Evolutionary conservation across 2,113 vertebrate species (phyloP).

Genomic region (Podilymbus podiceps): DNA sequence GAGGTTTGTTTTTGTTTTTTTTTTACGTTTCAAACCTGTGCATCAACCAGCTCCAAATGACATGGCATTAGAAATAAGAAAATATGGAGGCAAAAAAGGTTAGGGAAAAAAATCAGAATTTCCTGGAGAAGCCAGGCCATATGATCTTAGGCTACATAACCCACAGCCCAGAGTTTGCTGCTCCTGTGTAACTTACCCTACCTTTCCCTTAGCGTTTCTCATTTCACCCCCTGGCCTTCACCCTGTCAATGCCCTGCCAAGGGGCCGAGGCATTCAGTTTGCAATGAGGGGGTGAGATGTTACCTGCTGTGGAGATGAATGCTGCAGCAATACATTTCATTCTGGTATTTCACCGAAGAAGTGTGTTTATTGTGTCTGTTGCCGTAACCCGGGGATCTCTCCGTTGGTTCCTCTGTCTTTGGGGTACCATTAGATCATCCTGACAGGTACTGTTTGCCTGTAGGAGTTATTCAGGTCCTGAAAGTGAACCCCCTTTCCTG

Average conservation of each 20-base stretch:
- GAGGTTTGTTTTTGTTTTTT: background rate
- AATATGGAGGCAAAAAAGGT: background rate
- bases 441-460: background rate
- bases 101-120: background rate
- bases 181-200: background rate
- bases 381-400: background rate
- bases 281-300: rapidly evolving
- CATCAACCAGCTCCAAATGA: background rate
- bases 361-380: background rate
- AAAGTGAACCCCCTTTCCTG: background rate
- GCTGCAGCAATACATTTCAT: background rate
- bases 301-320: background rate
- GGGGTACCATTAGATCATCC: background rate
- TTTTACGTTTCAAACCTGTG: background rate
- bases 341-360: background rate
- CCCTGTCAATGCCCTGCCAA: rapidly evolving
- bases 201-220: background rate
- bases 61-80: background rate
- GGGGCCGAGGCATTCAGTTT: background rate
- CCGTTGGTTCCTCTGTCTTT: background rate
- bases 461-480: background rate
- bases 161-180: background rate
- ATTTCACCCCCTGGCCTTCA: background rate
- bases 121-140: background rate
- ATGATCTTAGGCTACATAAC: background rate